Evolutionary conservation across 2,888 invertebrate genomes (phyloP).

Genomic region (Imbricaverruca yamaguchii): DNA sequence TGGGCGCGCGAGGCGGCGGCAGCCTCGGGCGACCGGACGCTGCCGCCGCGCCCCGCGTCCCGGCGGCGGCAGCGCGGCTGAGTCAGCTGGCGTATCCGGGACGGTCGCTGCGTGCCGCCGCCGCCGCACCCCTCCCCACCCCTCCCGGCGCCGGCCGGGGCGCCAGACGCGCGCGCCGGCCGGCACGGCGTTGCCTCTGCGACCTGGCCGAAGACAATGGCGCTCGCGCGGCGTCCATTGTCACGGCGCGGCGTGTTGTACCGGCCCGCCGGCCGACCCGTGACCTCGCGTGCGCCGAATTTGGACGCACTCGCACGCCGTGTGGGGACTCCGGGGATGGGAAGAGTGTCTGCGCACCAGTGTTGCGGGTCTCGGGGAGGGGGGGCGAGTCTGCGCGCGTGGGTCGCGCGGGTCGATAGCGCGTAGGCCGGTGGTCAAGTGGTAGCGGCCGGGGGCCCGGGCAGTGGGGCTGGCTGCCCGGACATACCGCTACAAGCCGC

Average conservation of each 20-base stretch:
- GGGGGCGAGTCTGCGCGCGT: too few species aligned
- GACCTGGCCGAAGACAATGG: conserved; percentile 1
- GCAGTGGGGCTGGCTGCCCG: not conserved
- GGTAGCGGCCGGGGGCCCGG: not conserved
- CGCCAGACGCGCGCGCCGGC: not conserved
- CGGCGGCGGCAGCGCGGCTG: not conserved
- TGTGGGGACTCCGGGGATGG: too few species aligned
- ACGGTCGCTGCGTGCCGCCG: not conserved
- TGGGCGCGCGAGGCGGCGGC: too few species aligned
- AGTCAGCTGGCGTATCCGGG: conserved; percentile 15
- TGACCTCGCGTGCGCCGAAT: not conserved
- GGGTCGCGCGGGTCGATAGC: too few species aligned
- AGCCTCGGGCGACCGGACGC: not conserved
- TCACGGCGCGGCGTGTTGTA: not conserved
- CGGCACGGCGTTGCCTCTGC: not conserved
- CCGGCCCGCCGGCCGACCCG: not conserved
- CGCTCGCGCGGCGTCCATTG: not conserved
- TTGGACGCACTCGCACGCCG: too few species aligned
- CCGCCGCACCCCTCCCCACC: not conserved
- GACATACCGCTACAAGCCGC: too few species aligned
- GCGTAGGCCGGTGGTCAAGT: too few species aligned
- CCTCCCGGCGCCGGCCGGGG: not conserved
- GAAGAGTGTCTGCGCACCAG: too few species aligned
- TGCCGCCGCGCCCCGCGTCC: not conserved
- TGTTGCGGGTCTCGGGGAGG: too few species aligned